These are phyloP conservation scores for Craterocephalus amniculus DNA, from an alignment of 2,797 vertebrate genomes.

Conservation along the genomic window DNA sequence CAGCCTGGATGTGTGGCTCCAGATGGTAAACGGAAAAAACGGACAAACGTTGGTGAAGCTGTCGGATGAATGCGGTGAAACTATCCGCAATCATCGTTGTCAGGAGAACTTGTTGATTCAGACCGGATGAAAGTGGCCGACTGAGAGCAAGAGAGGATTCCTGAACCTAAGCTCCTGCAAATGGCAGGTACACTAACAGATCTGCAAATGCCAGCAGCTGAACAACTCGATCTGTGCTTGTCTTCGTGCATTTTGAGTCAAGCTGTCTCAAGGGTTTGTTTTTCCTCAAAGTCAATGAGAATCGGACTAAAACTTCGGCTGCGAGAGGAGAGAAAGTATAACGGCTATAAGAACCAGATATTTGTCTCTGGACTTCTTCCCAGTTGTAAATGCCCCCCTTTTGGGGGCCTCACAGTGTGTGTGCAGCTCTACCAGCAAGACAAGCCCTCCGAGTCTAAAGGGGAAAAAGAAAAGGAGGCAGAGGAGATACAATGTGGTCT, in stretches of 20 bases:
- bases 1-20: slow-evolving; percentile 55
- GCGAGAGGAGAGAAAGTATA: slow-evolving; percentile 68
- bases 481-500: slow-evolving; percentile 81
- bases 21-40: slow-evolving; percentile 64
- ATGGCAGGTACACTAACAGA: slow-evolving; percentile 19
- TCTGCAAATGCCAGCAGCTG: slow-evolving; percentile 13
- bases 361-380: slow-evolving; percentile 81
- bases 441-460: slow-evolving; percentile 72
- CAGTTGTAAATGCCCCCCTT: slow-evolving; percentile 84
- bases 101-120: slow-evolving; percentile 8
- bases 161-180: slow-evolving; percentile 15
- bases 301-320: slow-evolving; percentile 65
- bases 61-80: slow-evolving; percentile 16
- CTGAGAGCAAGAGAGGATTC: slow-evolving; percentile 9
- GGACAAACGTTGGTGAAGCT: slow-evolving; percentile 57
- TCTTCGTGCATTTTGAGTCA: slow-evolving; percentile 47
- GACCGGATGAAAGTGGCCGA: slow-evolving; percentile 5
- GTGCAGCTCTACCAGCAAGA: slow-evolving; percentile 73
- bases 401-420: slow-evolving; percentile 81
- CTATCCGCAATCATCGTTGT: slow-evolving; percentile 26
- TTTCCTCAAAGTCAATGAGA: slow-evolving; percentile 67
- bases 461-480: slow-evolving; percentile 69
- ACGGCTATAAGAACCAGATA: slow-evolving; percentile 81
- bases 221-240: slow-evolving; percentile 31
- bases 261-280: slow-evolving; percentile 54